A percentile compares a stretch with the other conserved stretches of the same genome.
Evolutionary conservation across 2,888 invertebrate genomes (phyloP).

Genomic region (Subacronicta megacephala): DNA sequence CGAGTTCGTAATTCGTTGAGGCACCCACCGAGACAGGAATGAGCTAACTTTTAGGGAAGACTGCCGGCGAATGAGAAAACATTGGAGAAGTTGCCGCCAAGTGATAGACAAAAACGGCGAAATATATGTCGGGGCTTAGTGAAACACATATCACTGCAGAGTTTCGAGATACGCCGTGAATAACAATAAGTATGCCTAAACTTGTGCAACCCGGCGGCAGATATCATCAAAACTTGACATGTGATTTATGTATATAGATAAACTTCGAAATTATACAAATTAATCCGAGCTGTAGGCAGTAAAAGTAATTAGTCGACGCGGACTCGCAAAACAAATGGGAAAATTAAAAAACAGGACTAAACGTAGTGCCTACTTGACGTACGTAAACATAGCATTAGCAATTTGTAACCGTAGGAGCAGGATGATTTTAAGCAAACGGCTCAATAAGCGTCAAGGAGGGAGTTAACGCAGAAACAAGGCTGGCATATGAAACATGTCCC

Average conservation of each 20-base stretch:
- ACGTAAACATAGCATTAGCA: conserved; percentile 47
- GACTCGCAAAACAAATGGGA: conserved; percentile 7
- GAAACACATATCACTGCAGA: conserved; percentile 76
- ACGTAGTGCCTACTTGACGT: conserved; percentile 21
- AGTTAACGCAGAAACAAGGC: conserved; percentile 71
- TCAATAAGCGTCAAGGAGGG: conserved; percentile 76
- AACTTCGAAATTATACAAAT: conserved; percentile 66
- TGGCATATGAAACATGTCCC: conserved; percentile 80
- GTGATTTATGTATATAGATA: conserved; percentile 66
- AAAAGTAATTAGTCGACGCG: conserved; percentile 59
- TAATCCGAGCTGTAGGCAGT: conserved; percentile 58
- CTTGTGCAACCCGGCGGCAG: conserved; percentile 66
- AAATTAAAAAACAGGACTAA: conserved; percentile 23
- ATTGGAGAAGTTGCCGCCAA: conserved; percentile 82
- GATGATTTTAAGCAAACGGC: conserved; percentile 68
- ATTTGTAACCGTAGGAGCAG: conserved; percentile 51
- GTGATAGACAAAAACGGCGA: conserved; percentile 82
- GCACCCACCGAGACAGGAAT: conserved; percentile 82
- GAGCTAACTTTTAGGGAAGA: conserved; percentile 82
- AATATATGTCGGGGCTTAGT: conserved; percentile 78
- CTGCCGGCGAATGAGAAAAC: conserved; percentile 84
- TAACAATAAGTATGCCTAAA: conserved; percentile 73
- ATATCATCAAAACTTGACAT: conserved; percentile 67
- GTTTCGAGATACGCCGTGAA: conserved; percentile 77
- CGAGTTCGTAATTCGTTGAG: conserved; percentile 80